A percentile compares a stretch with the other conserved stretches of the same genome.
Conservation (phyloP, 1,140 invertebrate species). For the Nephotettix cincticeps region DNA sequence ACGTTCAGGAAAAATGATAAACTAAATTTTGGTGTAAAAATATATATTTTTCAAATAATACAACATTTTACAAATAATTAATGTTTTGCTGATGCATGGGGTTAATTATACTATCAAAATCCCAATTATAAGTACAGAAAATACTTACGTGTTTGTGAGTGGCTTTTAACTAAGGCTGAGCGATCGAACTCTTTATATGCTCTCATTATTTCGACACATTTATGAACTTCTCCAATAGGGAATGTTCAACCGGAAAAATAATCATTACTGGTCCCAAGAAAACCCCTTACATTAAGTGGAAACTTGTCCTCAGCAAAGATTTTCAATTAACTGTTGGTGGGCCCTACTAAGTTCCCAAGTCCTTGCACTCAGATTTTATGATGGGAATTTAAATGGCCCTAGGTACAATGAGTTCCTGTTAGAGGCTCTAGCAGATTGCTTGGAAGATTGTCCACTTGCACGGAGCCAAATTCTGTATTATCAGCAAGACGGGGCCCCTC, state of each 20-base stretch:
- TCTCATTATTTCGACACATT: neutral
- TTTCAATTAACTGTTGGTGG: neutral
- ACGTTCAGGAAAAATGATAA: too few species aligned
- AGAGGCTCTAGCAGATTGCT: neutral
- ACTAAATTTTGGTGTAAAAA: too few species aligned
- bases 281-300: neutral
- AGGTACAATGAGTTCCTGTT: too few species aligned
- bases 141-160: too few species aligned
- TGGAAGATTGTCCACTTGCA: neutral
- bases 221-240: neutral
- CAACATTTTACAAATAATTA: too few species aligned
- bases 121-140: too few species aligned
- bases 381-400: too few species aligned
- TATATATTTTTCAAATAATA: too few species aligned
- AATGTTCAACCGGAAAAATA: neutral
- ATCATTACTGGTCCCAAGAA: neutral
- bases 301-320: neutral
- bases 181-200: neutral
- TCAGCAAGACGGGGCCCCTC: slow-evolving; percentile 6
- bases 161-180: neutral
- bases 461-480: neutral
- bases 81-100: too few species aligned
- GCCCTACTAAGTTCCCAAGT: neutral
- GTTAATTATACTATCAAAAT: too few species aligned
- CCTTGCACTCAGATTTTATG: neutral